Base-by-base conservation (phyloP, 2,797 vertebrate species). In the Rhynchotus rufescens region DNA sequence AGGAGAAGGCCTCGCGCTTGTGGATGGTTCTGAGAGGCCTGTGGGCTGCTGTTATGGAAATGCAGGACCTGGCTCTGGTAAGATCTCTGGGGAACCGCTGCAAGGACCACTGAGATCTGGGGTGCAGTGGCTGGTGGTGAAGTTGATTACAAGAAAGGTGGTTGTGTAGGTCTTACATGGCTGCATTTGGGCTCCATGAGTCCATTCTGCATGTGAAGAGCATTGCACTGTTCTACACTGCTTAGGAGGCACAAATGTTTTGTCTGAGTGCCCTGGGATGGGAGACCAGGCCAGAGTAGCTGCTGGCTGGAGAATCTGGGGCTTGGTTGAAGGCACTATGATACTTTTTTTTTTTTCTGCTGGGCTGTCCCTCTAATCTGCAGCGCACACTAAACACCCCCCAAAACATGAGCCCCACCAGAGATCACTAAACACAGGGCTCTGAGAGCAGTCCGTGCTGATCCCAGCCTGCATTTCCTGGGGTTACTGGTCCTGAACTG, bases 221-320 rank as follows among this genome's bases (percentile, higher is more conserved):
- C 56, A 82, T 36, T 30, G 44, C 45, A 32, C 4, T 74, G 2
- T 40, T 36, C n/a, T 30, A 44, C 45, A 32, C 4, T 74, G 2
- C 36, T 36, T n/a, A 38, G 42, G 30, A 44, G 32, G 26, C 45
- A n/a, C 15, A 40, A 60, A 64, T 0, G 0, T 51, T 73, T 65
- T 49, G 12, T 23, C 52, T 3, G 57, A 72, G 57, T 22, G 34
- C 5, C 17, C 21, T 64, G 64, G 38, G 16, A 23, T 2, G 49
- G 20, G 15, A 38, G 47, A 2, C 2, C n/a, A 30, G 38, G 17
- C 1, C 0, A 0, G 26, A 36, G 56, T 12, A 34, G n/a, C 22
- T 38, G 42, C 8, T 12, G 72, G 26, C 30, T n/a, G 54, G 28
- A 19, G 30, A 56, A n/a, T 7, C 30, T 36, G 66, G 49, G 47